A percentile compares a stretch with the other conserved stretches of the same genome.
These are phyloP conservation scores for Argynnis bischoffii DNA, from an alignment of 2,888 invertebrate genomes.

Conservation along the genomic window DNA sequence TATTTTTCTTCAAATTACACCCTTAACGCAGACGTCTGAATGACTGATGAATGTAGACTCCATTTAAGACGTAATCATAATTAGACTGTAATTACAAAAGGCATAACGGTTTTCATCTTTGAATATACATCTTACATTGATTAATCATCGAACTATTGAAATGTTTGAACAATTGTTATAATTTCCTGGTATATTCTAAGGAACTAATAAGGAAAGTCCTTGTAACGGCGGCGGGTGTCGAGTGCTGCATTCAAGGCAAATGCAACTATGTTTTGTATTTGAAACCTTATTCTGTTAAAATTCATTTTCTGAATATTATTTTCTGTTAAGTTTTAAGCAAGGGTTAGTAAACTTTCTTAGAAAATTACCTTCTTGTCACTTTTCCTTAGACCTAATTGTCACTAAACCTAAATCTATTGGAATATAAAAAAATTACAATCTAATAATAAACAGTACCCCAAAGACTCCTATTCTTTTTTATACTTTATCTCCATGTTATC, in stretches of 20 bases:
- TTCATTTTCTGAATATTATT: not conserved
- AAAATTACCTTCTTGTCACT: not conserved
- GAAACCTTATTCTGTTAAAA: constrained; percentile 17
- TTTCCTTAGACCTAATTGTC: too few species aligned
- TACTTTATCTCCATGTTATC: too few species aligned
- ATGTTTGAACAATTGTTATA: not conserved
- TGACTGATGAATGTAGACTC: too few species aligned
- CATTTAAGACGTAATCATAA: too few species aligned
- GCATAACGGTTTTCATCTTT: not conserved
- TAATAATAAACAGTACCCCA: too few species aligned
- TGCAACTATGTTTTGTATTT: constrained; percentile 14
- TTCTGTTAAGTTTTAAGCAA: not conserved
- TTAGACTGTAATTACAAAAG: too few species aligned
- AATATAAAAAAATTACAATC: too few species aligned
- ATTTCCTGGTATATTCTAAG: constrained; percentile 16
- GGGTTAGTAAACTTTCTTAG: not conserved
- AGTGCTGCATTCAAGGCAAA: constrained; percentile 24
- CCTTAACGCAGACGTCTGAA: too few species aligned
- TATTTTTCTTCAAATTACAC: too few species aligned
- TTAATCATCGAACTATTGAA: constrained; percentile 1
- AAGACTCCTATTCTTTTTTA: too few species aligned
- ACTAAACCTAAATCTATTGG: too few species aligned
- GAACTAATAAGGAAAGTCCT: constrained; percentile 31
- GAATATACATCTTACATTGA: not conserved
- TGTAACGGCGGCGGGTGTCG: constrained; percentile 11